Conservation (phyloP, 2,888 invertebrate genomes). For the Synergus laeviventris region DNA sequence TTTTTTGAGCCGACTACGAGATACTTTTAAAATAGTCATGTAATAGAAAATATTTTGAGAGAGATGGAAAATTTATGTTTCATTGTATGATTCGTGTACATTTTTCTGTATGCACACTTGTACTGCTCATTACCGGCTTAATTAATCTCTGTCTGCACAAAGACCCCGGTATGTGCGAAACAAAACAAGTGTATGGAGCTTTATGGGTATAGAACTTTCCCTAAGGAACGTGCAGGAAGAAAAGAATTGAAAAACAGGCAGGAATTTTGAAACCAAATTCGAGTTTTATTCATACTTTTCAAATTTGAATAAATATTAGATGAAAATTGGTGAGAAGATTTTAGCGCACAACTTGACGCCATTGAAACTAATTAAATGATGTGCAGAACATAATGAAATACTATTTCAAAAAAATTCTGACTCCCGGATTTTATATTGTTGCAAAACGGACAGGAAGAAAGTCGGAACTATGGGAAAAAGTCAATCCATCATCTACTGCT, state of each 20-base stretch:
- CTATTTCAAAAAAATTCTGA: not conserved
- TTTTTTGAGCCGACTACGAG: no score
- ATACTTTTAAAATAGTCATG: no score
- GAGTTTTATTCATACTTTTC: no score
- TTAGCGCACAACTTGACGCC: no score
- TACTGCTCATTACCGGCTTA: slow-evolving; percentile 26
- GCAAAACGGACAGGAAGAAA: slow-evolving; percentile 40
- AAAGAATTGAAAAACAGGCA: not conserved
- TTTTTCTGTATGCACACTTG: slow-evolving; percentile 13
- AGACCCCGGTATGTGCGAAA: not conserved
- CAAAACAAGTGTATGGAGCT: not conserved
- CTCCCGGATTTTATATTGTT: not conserved
- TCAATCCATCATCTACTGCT: slow-evolving; percentile 62
- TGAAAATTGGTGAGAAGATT: no score
- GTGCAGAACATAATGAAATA: not conserved
- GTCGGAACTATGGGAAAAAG: slow-evolving; percentile 47
- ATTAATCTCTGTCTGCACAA: slow-evolving; percentile 12
- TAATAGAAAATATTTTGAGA: no score
- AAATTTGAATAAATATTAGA: no score
- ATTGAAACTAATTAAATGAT: not conserved
- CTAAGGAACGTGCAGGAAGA: not conserved
- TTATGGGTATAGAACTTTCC: not conserved
- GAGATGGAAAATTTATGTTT: no score
- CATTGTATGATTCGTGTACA: not conserved
- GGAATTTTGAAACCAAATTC: not conserved